phyloP scores from a whole-genome alignment of 2,113 vertebrate species.

The Actenoides lindsayi region DNA sequence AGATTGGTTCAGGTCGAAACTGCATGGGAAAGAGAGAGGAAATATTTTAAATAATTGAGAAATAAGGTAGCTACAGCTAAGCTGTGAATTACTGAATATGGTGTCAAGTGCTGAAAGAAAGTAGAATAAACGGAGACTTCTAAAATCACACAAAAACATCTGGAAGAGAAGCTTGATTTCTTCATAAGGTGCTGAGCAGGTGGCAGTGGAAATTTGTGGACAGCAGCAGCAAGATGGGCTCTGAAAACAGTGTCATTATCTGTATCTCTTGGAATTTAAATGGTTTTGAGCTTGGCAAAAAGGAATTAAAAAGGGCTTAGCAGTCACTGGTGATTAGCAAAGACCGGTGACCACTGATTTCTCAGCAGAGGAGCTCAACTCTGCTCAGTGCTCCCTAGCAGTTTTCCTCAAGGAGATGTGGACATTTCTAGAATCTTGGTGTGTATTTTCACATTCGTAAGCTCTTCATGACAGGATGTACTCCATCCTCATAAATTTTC shows the following conservation, averaged over 20 bases:
- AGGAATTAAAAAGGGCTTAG: not conserved
- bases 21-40: not conserved
- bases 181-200: not conserved
- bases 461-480: not conserved
- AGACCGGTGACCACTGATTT: not conserved
- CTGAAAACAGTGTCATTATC: not conserved
- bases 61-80: not conserved
- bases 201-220: not conserved
- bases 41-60: conserved; percentile 20
- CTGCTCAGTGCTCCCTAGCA: not conserved
- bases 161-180: not conserved
- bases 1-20: not conserved
- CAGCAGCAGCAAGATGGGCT: not conserved
- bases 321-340: not conserved
- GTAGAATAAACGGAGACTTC: not conserved
- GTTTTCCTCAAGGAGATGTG: not conserved
- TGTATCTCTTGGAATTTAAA: not conserved
- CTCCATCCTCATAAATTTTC: not conserved
- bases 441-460: not conserved
- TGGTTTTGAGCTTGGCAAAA: not conserved
- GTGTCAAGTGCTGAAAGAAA: not conserved
- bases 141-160: not conserved
- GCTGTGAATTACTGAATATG: not conserved
- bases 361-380: not conserved
- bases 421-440: not conserved